Conservation (phyloP, 92 coral and sea anemone genomes). For the Actinostola sp. region DNA sequence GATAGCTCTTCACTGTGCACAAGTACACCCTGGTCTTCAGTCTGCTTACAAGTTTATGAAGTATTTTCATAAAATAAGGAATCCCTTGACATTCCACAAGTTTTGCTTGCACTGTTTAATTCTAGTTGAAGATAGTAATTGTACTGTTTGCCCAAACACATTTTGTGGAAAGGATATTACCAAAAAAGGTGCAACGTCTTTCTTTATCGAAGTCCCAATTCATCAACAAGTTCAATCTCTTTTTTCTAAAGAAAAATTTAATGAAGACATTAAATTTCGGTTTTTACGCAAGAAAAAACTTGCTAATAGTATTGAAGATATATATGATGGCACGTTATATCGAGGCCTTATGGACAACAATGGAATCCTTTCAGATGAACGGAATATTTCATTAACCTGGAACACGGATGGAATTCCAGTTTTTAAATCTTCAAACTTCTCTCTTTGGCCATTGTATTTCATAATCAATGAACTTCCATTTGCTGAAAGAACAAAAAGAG, state of each 20-base stretch:
- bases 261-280: constrained; percentile 1
- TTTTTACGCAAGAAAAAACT: constrained; percentile 1
- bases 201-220: constrained; percentile 52
- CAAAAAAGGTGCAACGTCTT: constrained; percentile 24
- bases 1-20: constrained; percentile 40
- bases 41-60: constrained; percentile 24
- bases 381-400: constrained; percentile 4
- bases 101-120: constrained; percentile 51
- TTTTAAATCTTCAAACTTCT: constrained; percentile 33
- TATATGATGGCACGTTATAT: background rate
- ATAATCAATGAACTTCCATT: constrained; percentile 36
- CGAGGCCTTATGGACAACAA: background rate
- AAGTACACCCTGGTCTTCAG: constrained; percentile 38
- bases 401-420: constrained; percentile 43
- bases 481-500: constrained; percentile 27
- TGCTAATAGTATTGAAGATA: constrained; percentile 3
- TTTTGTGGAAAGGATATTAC: constrained; percentile 37
- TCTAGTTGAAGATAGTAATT: constrained; percentile 20
- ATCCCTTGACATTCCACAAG: constrained; percentile 49
- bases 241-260: background rate
- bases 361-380: constrained; percentile 4
- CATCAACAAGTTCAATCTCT: constrained; percentile 38
- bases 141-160: constrained; percentile 32
- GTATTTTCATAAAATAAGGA: constrained; percentile 43
- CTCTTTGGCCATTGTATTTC: constrained; percentile 34